phyloP scores from a whole-genome alignment of 2,888 invertebrate species.

The Coelinius sp. region DNA sequence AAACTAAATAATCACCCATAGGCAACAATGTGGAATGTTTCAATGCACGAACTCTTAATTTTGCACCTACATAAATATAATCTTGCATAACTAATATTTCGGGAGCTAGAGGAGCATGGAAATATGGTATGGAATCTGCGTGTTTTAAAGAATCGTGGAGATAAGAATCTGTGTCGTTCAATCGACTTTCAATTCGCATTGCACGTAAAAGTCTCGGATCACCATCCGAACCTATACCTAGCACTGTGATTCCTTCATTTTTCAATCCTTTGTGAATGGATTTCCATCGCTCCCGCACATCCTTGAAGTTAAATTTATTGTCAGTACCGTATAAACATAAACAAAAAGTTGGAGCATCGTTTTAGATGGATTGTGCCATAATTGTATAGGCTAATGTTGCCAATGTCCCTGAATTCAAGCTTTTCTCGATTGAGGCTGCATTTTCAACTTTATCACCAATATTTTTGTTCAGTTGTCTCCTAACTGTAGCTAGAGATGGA shows the following conservation, averaged over 20 bases:
- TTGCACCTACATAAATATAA: conserved; percentile 53
- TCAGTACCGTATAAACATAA: conserved; percentile 51
- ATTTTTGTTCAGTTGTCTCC: conserved; percentile 35
- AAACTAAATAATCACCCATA: conserved; percentile 47
- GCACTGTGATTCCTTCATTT: conserved; percentile 45
- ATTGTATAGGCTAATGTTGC: conserved; percentile 46
- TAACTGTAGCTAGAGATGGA: conserved; percentile 42
- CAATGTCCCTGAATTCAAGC: conserved; percentile 38
- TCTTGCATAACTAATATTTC: conserved; percentile 47
- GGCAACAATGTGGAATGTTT: conserved; percentile 50
- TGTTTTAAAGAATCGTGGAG: not conserved
- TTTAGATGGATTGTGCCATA: conserved; percentile 48
- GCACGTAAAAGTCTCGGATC: conserved; percentile 49
- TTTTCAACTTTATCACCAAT: conserved; percentile 42
- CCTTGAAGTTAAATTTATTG: conserved; percentile 51
- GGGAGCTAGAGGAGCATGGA: conserved; percentile 34
- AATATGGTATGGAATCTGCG: conserved; percentile 31
- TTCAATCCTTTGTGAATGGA: conserved; percentile 42
- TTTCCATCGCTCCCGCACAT: conserved; percentile 48
- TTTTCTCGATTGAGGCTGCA: conserved; percentile 42
- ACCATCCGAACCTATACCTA: conserved; percentile 53
- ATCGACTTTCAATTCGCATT: conserved; percentile 46
- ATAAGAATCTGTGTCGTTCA: not conserved
- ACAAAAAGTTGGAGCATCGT: conserved; percentile 49
- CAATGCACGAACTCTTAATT: conserved; percentile 49